These are phyloP conservation scores for rabbit (Oryctolagus cuniculus) DNA, from an alignment of 2,113 vertebrate species.

Conservation along the genomic window DNA sequence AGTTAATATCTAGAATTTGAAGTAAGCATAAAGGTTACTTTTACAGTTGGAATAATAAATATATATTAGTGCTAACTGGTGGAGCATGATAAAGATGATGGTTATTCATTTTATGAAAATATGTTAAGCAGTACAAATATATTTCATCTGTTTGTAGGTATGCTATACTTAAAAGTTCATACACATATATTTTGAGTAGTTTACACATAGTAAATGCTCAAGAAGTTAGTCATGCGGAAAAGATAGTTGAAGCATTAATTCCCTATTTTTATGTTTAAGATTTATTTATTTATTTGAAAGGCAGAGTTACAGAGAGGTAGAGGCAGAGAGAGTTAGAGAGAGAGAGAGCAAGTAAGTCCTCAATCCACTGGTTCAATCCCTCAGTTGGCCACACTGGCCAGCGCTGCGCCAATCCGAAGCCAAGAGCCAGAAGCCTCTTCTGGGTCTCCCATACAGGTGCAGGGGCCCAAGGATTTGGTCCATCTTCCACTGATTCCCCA, in stretches of 20 bases:
- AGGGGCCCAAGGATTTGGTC: no score
- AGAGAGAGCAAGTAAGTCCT: no score
- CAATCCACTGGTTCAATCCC: no score
- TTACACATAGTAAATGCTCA: neutral
- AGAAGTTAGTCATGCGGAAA: neutral
- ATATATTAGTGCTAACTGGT: neutral
- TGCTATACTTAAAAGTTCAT: neutral
- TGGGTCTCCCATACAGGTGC: no score
- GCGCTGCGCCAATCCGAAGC: no score
- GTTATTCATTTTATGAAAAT: neutral
- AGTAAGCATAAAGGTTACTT: neutral
- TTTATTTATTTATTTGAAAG: no score
- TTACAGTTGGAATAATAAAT: neutral
- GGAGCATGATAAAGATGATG: neutral
- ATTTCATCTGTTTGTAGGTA: neutral
- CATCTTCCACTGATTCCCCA: no score
- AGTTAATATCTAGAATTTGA: neutral
- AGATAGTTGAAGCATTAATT: neutral
- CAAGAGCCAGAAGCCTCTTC: no score
- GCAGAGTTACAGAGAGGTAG: no score
- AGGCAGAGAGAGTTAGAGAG: no score
- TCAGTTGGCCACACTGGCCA: no score
- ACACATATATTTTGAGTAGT: neutral
- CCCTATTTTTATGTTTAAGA: neutral
- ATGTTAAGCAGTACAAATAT: neutral